Evolutionary conservation across 2,888 invertebrate species (phyloP), one percentile per base, ranked within the genome.

Genomic region (Xestia xanthographa): DNA sequence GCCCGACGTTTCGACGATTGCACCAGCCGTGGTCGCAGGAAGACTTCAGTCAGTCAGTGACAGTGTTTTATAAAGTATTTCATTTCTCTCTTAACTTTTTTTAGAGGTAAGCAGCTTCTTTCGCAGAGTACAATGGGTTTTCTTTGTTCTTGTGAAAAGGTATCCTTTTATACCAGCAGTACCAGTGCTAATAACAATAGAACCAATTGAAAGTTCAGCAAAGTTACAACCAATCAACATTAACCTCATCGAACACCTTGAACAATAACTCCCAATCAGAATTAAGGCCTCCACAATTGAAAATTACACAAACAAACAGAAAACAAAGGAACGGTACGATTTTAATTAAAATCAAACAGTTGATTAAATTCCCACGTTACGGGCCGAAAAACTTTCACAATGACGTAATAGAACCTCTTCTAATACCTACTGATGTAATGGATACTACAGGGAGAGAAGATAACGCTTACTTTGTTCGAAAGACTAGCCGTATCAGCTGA

Each of bases 281-380:
- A 70, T 75, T 22, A n/a, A 72, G 43, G 50, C 66, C 56, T 43
- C 26, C 43, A 74, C 56, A 58, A 80, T 58, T 66, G 29, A 50
- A 77, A 79, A 80, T 84, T 74, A 81, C 77, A 78, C 43, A 70
- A 70, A 62, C 71, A 72, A 75, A 74, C 56, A 56, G 17, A 63
- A 74, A 79, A 83, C 79, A 87, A 86, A 86, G 79, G 50, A 66
- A 69, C 58, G 72, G 77, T 82, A 80, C 71, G 80, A 76, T 81
- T 87, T 82, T 83, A 87, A 88, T 87, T 88, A 77, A 72, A 86
- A 82, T 72, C 78, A 82, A 83, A 75, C 73, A 75, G 79, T 81
- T 81, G 79, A 88, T 87, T 83, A 82, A 77, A 85, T 82, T 86
- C 80, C 80, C 77, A 80, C 76, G 77, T 53, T 75, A 80, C 66